Conservation (phyloP, 2,888 invertebrate species). For the Agrypnus murinus region DNA sequence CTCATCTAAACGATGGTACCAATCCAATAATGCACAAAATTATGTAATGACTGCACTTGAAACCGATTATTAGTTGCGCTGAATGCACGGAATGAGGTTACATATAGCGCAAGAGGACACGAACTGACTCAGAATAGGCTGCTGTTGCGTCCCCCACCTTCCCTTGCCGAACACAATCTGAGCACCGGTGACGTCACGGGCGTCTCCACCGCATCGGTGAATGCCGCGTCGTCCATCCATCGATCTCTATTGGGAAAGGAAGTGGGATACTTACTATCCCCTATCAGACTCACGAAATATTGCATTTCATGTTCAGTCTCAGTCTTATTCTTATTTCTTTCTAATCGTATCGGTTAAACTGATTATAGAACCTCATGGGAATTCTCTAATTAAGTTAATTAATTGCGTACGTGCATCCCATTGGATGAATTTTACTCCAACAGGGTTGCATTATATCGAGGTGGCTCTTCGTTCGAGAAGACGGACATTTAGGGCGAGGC, state of each 20-base stretch:
- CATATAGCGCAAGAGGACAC: slow-evolving; percentile 40
- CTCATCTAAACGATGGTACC: slow-evolving; percentile 6
- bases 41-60: background rate
- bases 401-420: too few species aligned
- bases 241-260: slow-evolving; percentile 41
- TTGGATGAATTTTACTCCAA: too few species aligned
- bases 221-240: slow-evolving; percentile 61
- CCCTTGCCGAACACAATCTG: slow-evolving; percentile 56
- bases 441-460: background rate
- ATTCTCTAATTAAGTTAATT: too few species aligned
- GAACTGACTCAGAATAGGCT: slow-evolving; percentile 48
- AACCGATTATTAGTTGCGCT: background rate
- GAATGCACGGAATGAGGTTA: background rate
- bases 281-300: slow-evolving; percentile 51
- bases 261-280: slow-evolving; percentile 46
- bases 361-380: too few species aligned
- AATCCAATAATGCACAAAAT: background rate
- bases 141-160: slow-evolving; percentile 40
- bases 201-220: slow-evolving; percentile 64
- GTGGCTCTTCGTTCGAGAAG: slow-evolving; percentile 12
- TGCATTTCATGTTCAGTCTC: slow-evolving; percentile 1
- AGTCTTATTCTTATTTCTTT: background rate
- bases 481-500: slow-evolving; percentile 45
- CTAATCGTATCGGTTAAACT: background rate
- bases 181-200: slow-evolving; percentile 71